Evolutionary conservation across 2,113 vertebrate species (phyloP), one percentile per base, ranked within the genome.

Genomic region (Brevimyrus niger): DNA sequence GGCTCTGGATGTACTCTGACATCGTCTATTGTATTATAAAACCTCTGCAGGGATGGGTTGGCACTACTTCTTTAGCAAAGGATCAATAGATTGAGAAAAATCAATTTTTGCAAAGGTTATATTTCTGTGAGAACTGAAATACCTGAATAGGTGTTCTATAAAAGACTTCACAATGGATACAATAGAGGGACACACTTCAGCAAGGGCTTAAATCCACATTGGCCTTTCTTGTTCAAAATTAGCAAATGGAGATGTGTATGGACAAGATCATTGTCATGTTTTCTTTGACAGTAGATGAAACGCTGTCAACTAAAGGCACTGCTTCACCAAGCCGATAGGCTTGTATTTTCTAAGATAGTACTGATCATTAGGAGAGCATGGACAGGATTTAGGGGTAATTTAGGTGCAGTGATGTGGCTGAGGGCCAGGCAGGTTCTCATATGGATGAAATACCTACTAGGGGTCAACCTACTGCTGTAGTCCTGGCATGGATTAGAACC

Each of bases 21-120:
- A 80, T 80, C 73, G 15, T 15, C 35, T 80, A 80, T 80, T 80
- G 35, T 85, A 85, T 47, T 48, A 47, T 85, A n/a, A 27, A 47
- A n/a, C 82, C 46, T 44, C 46, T 85, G 38, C 46, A 85, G 42
- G 42, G 82, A 85, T 48, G 21, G 42, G 44, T 47, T 46, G 82
- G 82, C 21, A 21, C 82, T 85, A 85, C 42, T 48, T 47, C 42
- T 48, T 47, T 46, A 48, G 82, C 42, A 48, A 48, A 85, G 46
- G 42, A 48, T 85, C 82, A 85, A 85, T 85, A 48, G 82, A 85
- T 42, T 80, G 73, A 80, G 42, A 80, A 80, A 85, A 85, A 48
- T 85, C 42, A 85, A 85, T 85, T 46, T 47, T 48, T 85, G 42
- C 42, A 85, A 85, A 47, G 50, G 86, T 38, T 53, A 53, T 87